Base-by-base conservation (phyloP, 2,113 vertebrate genomes). In the Origma solitaria region DNA sequence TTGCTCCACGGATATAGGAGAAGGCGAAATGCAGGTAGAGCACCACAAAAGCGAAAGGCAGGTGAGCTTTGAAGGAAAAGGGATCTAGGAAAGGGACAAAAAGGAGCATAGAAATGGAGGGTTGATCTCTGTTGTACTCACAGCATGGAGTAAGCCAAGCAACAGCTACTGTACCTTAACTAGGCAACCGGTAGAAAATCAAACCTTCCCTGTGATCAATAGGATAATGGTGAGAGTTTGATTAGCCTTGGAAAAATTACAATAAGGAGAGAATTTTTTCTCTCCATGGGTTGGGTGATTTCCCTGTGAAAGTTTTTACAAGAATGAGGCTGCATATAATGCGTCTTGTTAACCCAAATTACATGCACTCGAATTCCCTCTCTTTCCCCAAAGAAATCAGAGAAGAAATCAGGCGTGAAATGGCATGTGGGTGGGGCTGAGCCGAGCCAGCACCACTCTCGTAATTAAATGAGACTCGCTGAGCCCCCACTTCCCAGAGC, bases 321-420 rank as follows among this genome's bases (percentile, higher is more conserved):
- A 97, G 96, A 97, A 97, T 95, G 93, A 97, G 92, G 94, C 96
- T 93, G 93, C 96, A 83, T 95, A 96, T 97, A 97, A 97, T 97
- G 95, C 40, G 65, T 97, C 96, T 97, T 95, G 95, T 97, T 97
- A 97, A 96, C 96, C 96, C 96, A 97, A 97, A 97, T 97, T 96
- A 97, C 94, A 95, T 94, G 95, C 96, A 96, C 96, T 97, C 86
- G 94, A 97, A 94, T 97, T 96, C 96, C 96, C 93, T 86, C 95
- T 95, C 95, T 92, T 95, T 96, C 96, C 96, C 96, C 93, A 95
- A 95, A 97, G 96, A 96, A 97, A 97, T 96, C 96, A 97, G 96
- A 93, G 93, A 64, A 95, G 95, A 97, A 97, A 97, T 96, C 95
- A 95, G 95, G 95, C 96, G 92, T 97, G 95, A 97, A 96, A 96